Percentiles rank a stretch among this genome's conserved stretches.
Conservation (phyloP, 2,113 vertebrate genomes). For the Oplegnathus fasciatus region DNA sequence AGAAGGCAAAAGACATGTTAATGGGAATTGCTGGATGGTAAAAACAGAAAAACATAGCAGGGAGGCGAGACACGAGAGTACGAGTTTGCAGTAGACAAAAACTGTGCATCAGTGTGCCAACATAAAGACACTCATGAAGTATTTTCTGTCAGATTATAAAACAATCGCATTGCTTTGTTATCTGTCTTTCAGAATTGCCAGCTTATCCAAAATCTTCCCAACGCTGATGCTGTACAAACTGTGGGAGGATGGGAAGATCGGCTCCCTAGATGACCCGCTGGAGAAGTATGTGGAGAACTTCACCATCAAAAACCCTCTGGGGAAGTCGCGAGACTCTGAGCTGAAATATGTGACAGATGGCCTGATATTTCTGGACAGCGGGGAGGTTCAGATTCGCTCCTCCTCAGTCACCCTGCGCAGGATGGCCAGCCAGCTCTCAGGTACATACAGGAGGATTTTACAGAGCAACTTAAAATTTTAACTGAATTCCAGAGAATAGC, state of each 20-base stretch:
- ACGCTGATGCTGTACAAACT: conserved; percentile 93
- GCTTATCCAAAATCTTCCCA: conserved; percentile 94
- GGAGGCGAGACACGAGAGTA: background rate
- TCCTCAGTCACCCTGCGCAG: conserved; percentile 91
- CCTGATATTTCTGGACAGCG: conserved; percentile 87
- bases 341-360: conserved; percentile 86
- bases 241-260: conserved; percentile 93
- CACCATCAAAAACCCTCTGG: conserved; percentile 92
- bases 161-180: background rate
- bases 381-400: conserved; percentile 81
- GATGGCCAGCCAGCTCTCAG: conserved; percentile 93
- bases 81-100: background rate
- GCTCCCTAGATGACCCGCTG: conserved; percentile 92
- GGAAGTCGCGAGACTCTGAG: conserved; percentile 81
- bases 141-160: background rate
- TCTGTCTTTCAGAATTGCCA: conserved; percentile 88
- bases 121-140: background rate
- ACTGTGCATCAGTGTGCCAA: background rate
- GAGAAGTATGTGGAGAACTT: conserved; percentile 91
- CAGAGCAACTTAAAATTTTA: background rate
- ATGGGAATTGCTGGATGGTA: background rate
- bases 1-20: background rate
- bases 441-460: conserved; percentile 42
- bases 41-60: background rate
- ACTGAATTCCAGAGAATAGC: background rate